Evolutionary conservation across 1,140 invertebrate species (phyloP).

Genomic region (Drosophila azteca): DNA sequence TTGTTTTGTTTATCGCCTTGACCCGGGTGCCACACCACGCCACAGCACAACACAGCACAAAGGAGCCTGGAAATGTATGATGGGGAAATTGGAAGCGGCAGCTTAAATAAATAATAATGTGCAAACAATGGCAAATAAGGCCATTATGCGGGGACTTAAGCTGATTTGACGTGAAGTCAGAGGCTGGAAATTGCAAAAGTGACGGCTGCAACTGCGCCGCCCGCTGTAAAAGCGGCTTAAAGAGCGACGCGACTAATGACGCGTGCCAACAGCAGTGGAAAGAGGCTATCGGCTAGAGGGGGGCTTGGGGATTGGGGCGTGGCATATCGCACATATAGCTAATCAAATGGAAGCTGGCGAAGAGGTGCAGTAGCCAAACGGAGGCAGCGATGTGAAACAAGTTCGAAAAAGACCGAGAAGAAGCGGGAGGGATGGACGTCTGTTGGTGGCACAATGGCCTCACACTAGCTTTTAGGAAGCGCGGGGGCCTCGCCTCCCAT

Average conservation of each 20-base stretch:
- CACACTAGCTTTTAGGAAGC: constrained; percentile 4
- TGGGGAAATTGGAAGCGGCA: constrained; percentile 66
- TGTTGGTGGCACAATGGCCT: too few species aligned
- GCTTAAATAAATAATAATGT: constrained; percentile 76
- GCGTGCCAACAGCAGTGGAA: constrained; percentile 65
- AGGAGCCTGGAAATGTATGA: constrained; percentile 41
- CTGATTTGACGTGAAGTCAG: constrained; percentile 63
- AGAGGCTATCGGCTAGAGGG: constrained; percentile 9
- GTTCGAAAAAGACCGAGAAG: constrained; percentile 52
- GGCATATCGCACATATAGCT: constrained; percentile 54
- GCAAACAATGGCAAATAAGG: constrained; percentile 79
- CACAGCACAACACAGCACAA: constrained; percentile 13
- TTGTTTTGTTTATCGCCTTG: constrained; percentile 63
- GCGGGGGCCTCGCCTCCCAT: constrained; percentile 49
- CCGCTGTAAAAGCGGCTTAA: constrained; percentile 72
- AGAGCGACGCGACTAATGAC: constrained; percentile 73
- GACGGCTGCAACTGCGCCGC: constrained; percentile 9
- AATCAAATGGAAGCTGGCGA: constrained; percentile 60
- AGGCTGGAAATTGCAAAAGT: neutral
- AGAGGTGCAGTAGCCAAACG: constrained; percentile 40
- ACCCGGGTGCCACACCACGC: constrained; percentile 27
- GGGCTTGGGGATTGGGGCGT: constrained; percentile 41
- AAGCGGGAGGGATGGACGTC: neutral
- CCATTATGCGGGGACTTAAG: constrained; percentile 76
- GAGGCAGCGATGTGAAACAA: constrained; percentile 67